Conservation (phyloP, 2,888 invertebrate genomes). For the Harpalus rubripes region DNA sequence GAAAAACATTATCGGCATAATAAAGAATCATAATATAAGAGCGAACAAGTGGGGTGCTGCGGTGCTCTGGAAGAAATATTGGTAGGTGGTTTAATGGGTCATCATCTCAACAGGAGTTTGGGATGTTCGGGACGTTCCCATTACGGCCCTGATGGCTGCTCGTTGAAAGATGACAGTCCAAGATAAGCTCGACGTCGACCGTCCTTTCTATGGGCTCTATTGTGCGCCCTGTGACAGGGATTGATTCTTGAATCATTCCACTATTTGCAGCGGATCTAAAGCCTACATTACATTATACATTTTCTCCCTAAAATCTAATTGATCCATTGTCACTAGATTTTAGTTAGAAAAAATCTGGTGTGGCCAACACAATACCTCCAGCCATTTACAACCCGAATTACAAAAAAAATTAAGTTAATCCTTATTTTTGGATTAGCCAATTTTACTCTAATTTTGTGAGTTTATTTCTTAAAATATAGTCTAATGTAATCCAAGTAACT, state of each 20-base stretch:
- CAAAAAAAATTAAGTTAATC: too few relatives aligned
- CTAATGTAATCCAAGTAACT: too few relatives aligned
- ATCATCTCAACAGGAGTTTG: constrained; percentile 61
- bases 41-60: constrained; percentile 37
- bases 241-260: constrained; percentile 69
- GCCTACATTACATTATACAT: constrained; percentile 28
- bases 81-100: constrained; percentile 65
- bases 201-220: constrained; percentile 32
- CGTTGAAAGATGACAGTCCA: constrained; percentile 68
- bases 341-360: too few relatives aligned
- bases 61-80: constrained; percentile 36
- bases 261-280: constrained; percentile 49
- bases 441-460: too few relatives aligned
- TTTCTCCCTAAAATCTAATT: too few relatives aligned
- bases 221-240: constrained; percentile 67
- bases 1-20: constrained; percentile 68
- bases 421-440: too few relatives aligned
- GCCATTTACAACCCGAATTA: too few relatives aligned
- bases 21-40: constrained; percentile 64
- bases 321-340: too few relatives aligned
- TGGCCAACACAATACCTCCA: too few relatives aligned
- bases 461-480: too few relatives aligned
- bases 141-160: constrained; percentile 58
- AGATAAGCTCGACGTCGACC: constrained; percentile 67
- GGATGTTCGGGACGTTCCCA: constrained; percentile 62